Base-by-base conservation (phyloP, 2,888 invertebrate species). In the Yponomeuta evonymella region DNA sequence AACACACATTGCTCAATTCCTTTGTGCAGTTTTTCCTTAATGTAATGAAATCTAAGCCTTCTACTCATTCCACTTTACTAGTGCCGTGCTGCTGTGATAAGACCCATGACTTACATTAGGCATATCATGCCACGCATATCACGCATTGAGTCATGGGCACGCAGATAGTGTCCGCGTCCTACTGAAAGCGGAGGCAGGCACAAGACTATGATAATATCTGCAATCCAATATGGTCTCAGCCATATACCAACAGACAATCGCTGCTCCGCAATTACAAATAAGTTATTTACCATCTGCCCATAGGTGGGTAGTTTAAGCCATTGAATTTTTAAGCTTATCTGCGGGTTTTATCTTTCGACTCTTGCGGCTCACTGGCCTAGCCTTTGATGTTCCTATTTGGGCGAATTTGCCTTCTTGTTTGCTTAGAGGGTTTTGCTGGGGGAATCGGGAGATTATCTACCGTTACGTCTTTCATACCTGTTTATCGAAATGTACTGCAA, bases 1-100 rank as follows among this genome's bases (percentile, higher is more conserved):
- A 79, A 86, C 80, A 83, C 79, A 85, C 84, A 83, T 83, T 82
- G 83, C 82, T 84, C 83, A 81, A 80, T 81, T 81, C 84, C 78
- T 83, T 88, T 88, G 86, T 88, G 83, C 84, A 86, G 75, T 82
- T 87, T 12, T 58, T 58, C 12, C 15, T 86, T 84, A 33, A 33
- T 83, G 84, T 84, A 85, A 81, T 83, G 79, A 81, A 79, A 81
- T 83, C 83, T 77, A 79, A 76, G 72, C 75, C 74, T 78, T 77
- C 78, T 74, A 70, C 51, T 51, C 70, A 33, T 33, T 0, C 2
- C 33, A 33, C 33, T 63, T 63, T 23, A 23, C 23, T 23, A 23
- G 10, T 10, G 29, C 11, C 23, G 10, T 23, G 64, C 51, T 12
- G 51, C 51, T n/a, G 30, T 64, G 30, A 64, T 30, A 67, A 67